Conservation (phyloP, 2,888 invertebrate genomes). For the Oligia fasciuncula region DNA sequence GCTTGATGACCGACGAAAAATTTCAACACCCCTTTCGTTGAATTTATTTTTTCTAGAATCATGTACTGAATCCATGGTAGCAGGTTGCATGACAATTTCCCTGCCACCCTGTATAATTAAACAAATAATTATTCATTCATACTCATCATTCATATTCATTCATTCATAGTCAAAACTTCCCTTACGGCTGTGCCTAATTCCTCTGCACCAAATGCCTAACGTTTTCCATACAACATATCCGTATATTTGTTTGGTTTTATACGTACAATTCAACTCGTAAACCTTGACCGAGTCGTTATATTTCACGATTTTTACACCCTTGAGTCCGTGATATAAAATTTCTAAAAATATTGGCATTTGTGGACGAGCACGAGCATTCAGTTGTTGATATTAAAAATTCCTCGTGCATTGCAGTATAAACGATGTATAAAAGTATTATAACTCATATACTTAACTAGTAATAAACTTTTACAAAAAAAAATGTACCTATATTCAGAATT, state of each 20-base stretch:
- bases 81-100: background rate
- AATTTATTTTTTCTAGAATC: too few species aligned
- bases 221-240: background rate
- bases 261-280: constrained; percentile 13
- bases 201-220: background rate
- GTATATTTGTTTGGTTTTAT: background rate
- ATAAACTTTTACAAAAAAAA: background rate
- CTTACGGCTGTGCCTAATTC: background rate
- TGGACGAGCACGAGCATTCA: constrained; percentile 21
- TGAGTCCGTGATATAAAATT: constrained; percentile 49
- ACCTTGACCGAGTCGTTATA: constrained; percentile 26
- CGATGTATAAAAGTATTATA: background rate
- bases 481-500: background rate
- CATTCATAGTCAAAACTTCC: background rate
- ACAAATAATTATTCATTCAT: background rate
- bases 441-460: background rate
- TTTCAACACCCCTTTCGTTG: rapidly evolving
- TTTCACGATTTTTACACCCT: constrained; percentile 51
- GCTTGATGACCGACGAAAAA: too few species aligned
- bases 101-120: background rate
- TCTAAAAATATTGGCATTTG: constrained; percentile 41
- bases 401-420: constrained; percentile 20
- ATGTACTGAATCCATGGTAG: too few species aligned
- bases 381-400: constrained; percentile 49
- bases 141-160: background rate